A percentile compares a stretch with the other conserved stretches of the same genome.
Conservation (phyloP, 1,140 invertebrate species). For the Listronotus bonariensis region DNA sequence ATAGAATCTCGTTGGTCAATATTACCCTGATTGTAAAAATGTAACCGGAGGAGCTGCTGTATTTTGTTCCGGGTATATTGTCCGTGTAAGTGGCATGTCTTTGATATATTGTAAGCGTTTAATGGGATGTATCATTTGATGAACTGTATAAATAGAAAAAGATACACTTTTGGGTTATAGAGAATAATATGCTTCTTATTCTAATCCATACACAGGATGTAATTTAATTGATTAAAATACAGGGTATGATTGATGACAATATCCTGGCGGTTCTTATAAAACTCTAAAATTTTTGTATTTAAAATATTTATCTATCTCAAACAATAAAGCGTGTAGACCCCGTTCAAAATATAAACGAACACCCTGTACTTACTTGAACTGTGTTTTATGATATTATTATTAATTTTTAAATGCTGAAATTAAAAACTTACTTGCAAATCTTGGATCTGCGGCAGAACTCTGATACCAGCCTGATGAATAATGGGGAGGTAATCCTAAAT, state of each 20-base stretch:
- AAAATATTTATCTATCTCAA: too few relatives aligned
- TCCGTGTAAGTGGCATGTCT: conserved; percentile 28
- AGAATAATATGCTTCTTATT: too few relatives aligned
- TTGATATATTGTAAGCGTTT: conserved; percentile 33
- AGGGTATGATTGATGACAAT: too few relatives aligned
- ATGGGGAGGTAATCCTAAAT: conserved; percentile 66
- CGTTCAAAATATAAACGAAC: too few relatives aligned
- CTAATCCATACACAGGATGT: too few relatives aligned
- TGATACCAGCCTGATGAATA: conserved; percentile 84
- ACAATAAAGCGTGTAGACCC: too few relatives aligned
- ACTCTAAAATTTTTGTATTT: too few relatives aligned
- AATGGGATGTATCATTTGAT: conserved; percentile 20
- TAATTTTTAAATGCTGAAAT: too few relatives aligned
- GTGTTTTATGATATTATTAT: too few relatives aligned
- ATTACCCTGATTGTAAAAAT: conserved; percentile 22
- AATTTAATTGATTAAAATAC: too few relatives aligned
- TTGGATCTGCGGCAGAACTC: conserved; percentile 83
- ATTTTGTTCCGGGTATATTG: conserved; percentile 31
- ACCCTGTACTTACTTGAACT: too few relatives aligned
- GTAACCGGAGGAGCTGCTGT: conserved; percentile 14
- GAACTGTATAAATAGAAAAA: not conserved
- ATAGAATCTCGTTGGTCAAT: conserved; percentile 8
- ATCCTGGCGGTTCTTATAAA: too few relatives aligned
- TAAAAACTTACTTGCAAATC: conserved; percentile 88
- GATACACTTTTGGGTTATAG: not conserved